Percentiles rank a stretch among this genome's conserved stretches.
phyloP scores from a whole-genome alignment of 2,113 vertebrate genomes.

The Petromus typicus region DNA sequence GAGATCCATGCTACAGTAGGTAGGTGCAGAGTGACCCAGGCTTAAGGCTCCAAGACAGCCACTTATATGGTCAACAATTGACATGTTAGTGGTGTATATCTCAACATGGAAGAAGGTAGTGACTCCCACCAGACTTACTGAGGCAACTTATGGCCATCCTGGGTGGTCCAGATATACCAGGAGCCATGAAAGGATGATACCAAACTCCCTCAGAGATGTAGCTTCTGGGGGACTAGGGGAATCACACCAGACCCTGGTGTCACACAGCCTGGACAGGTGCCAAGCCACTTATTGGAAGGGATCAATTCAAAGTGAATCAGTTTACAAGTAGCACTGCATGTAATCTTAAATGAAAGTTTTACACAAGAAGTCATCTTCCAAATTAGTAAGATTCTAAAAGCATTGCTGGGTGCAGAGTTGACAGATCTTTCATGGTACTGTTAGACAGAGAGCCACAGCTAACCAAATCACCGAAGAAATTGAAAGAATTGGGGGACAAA shows the following conservation, averaged over 20 bases:
- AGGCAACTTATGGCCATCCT: not conserved
- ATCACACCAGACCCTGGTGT: not conserved
- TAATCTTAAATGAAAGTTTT: not conserved
- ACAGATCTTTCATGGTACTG: not conserved
- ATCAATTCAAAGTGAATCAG: not conserved
- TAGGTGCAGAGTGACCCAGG: not conserved
- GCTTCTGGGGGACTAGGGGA: not conserved
- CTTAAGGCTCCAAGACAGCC: not conserved
- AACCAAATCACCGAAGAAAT: not conserved
- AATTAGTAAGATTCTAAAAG: too few relatives aligned
- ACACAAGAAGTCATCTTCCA: not conserved
- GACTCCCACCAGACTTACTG: not conserved
- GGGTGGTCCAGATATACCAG: not conserved
- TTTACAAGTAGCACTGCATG: not conserved
- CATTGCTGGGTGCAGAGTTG: not conserved
- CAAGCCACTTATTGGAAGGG: not conserved
- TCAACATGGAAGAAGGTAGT: not conserved
- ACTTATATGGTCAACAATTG: not conserved
- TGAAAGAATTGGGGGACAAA: not conserved
- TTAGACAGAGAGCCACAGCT: not conserved
- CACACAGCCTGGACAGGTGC: not conserved
- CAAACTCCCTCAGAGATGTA: not conserved
- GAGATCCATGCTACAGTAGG: not conserved
- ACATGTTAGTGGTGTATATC: not conserved
- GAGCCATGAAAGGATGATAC: not conserved